Evolutionary conservation across 2,888 invertebrate genomes (phyloP).

Genomic region (Antheraea assamensis): DNA sequence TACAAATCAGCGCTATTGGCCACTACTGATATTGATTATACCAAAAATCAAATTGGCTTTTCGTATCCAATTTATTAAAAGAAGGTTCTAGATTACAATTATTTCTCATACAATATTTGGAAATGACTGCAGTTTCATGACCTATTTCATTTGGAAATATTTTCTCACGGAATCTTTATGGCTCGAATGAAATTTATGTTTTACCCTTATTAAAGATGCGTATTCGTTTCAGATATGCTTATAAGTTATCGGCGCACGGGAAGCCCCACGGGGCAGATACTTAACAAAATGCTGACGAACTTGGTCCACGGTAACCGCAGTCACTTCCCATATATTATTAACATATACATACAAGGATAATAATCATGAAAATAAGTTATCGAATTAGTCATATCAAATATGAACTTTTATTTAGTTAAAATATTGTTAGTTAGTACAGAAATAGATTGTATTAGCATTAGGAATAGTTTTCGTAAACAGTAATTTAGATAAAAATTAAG

Average conservation of each 20-base stretch:
- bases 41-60: too few species aligned
- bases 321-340: conserved; percentile 38
- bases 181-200: neutral
- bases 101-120: neutral
- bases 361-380: neutral
- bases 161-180: neutral
- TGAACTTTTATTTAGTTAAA: neutral
- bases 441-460: neutral
- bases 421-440: neutral
- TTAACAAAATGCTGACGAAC: conserved; percentile 58
- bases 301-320: conserved; percentile 72
- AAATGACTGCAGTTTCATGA: conserved; percentile 23
- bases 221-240: conserved; percentile 76
- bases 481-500: neutral
- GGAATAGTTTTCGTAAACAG: neutral
- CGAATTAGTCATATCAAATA: neutral
- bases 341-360: conserved; percentile 6
- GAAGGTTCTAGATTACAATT: too few species aligned
- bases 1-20: too few species aligned
- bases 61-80: too few species aligned
- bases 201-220: conserved; percentile 17
- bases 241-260: conserved; percentile 54
- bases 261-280: conserved; percentile 61
- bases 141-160: neutral
- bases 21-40: too few species aligned